Evolutionary conservation across 2,797 vertebrate species (phyloP), one percentile per base, ranked within the genome.

Genomic region (Odontamblyopus lacepedii): DNA sequence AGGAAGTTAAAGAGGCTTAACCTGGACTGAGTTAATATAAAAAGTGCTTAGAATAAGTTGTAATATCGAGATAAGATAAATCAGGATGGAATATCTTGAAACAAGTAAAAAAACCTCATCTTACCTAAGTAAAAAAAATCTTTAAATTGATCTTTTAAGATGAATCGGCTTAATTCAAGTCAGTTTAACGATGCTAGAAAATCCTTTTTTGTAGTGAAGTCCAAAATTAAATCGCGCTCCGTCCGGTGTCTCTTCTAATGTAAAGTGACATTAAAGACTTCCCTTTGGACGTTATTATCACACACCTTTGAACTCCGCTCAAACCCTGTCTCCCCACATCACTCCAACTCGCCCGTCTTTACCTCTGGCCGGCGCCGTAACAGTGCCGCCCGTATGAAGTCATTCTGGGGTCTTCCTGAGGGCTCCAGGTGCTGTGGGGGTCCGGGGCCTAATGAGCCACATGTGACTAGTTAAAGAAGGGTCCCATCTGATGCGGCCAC

Each of bases 381-480:
- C 78, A 72, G 60, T 77, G 67, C 79, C 65, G 84, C 65, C 83
- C 32, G 77, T 72, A 76, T 85, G 30, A 76, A 83, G 84, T 80
- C 76, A 79, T 84, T 88, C 67, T 83, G 23, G 76, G 87, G 83
- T 86, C 78, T 80, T 89, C 82, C 83, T 84, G 73, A 74, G 88
- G 89, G 90, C 85, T 80, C 88, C 91, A 92, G 91, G 90, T 92
- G 91, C 86, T 84, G 62, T 59, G 71, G 79, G 71, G 74, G 80
- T 85, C 72, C 79, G 73, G 63, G 48, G 48, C 88, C 87, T 92
- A 92, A 92, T 92, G 89, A 92, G 91, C 91, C 91, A 92, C 90
- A 92, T 92, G 91, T 88, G 91, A 91, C 90, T 88, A 89, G 88
- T 92, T 92, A 91, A 86, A 86, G 16, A 67, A 87, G 84, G 88